phyloP scores from a whole-genome alignment of 2,888 invertebrate species.

The Hirtodrosophila confusa region DNA sequence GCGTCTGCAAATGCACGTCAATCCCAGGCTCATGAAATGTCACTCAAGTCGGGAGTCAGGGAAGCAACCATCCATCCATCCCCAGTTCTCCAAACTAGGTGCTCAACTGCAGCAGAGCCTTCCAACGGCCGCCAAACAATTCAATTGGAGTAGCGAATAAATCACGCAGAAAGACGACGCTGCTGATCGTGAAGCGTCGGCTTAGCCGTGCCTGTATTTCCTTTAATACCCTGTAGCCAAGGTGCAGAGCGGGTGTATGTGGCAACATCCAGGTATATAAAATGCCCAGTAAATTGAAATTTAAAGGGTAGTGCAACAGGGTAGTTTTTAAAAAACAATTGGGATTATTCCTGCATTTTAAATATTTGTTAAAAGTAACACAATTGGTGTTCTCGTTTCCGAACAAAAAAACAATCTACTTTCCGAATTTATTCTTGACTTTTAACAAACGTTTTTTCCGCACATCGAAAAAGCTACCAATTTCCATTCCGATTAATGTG shows the following conservation, averaged over 20 bases:
- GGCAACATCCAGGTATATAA: background rate
- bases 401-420: too few relatives aligned
- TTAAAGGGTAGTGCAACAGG: too few relatives aligned
- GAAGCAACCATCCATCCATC: conserved; percentile 32
- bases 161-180: conserved; percentile 75
- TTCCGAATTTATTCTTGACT: too few relatives aligned
- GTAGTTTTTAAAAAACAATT: too few relatives aligned
- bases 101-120: conserved; percentile 29
- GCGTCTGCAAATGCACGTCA: conserved; percentile 82
- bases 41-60: conserved; percentile 77
- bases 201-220: conserved; percentile 37
- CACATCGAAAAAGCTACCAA: too few relatives aligned
- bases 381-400: too few relatives aligned
- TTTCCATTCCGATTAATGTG: too few relatives aligned
- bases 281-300: too few relatives aligned
- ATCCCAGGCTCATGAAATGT: conserved; percentile 83
- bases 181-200: conserved; percentile 66
- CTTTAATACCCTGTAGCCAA: conserved; percentile 27
- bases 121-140: conserved; percentile 81
- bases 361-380: too few relatives aligned
- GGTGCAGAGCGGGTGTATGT: conserved; percentile 20
- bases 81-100: conserved; percentile 34
- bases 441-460: too few relatives aligned
- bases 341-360: too few relatives aligned
- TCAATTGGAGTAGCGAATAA: conserved; percentile 84